Percentiles rank a stretch among this genome's conserved stretches.
Conservation (phyloP, 2,888 invertebrate genomes). For the Drosophila merina region DNA sequence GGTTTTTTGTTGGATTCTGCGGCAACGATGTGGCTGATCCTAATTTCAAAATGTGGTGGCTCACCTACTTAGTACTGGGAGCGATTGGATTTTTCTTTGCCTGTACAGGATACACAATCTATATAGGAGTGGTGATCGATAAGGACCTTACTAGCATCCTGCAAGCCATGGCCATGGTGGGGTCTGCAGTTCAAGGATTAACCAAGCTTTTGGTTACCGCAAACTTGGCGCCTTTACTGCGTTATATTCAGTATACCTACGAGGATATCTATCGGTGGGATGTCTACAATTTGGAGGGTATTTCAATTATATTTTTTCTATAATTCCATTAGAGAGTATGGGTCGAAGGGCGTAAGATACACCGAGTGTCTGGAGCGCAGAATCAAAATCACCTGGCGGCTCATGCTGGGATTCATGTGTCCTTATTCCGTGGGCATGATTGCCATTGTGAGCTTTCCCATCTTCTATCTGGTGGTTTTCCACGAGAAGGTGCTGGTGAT, state of each 20-base stretch:
- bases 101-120: conserved; percentile 66
- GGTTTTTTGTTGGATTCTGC: conserved; percentile 47
- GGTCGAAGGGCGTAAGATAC: conserved; percentile 46
- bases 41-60: conserved; percentile 46
- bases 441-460: conserved; percentile 31
- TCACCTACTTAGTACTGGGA: conserved; percentile 53
- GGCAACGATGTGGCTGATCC: conserved; percentile 59
- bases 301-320: not conserved
- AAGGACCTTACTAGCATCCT: conserved; percentile 61
- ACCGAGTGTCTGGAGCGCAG: conserved; percentile 44
- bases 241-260: conserved; percentile 36
- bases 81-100: conserved; percentile 43
- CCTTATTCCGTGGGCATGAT: conserved; percentile 23
- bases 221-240: conserved; percentile 30
- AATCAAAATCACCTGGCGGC: conserved; percentile 31
- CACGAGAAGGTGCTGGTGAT: conserved; percentile 55
- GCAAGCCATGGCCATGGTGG: conserved; percentile 55
- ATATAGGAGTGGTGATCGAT: conserved; percentile 54
- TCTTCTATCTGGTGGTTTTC: conserved; percentile 31
- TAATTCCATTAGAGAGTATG: conserved; percentile 41
- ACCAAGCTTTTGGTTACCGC: conserved; percentile 37
- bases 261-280: conserved; percentile 50
- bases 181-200: conserved; percentile 57
- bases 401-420: conserved; percentile 41
- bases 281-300: not conserved